These are phyloP conservation scores for Drosophila imparisetae DNA, from an alignment of 2,888 invertebrate species.

Conservation along the genomic window DNA sequence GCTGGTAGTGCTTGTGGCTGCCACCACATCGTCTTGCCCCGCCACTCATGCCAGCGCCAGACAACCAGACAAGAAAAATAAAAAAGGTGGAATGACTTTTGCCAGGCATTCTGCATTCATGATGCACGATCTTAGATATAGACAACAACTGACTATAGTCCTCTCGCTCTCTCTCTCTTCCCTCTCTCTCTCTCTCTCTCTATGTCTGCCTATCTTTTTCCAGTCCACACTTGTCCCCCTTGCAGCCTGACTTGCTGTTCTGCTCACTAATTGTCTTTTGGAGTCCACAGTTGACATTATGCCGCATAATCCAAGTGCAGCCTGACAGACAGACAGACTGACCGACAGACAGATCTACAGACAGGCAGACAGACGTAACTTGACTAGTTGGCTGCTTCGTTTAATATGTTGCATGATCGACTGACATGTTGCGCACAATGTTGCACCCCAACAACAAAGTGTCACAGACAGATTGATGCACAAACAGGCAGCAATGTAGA, in stretches of 20 bases:
- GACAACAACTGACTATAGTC: conserved; percentile 34
- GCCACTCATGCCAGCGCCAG: background rate
- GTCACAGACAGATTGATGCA: conserved; percentile 71
- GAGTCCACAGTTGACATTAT: conserved; percentile 41
- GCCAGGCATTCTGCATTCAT: conserved; percentile 37
- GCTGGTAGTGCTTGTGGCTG: conserved; percentile 18
- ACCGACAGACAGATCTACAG: conserved; percentile 6
- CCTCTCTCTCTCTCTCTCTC: background rate
- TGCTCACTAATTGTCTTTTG: conserved; percentile 56
- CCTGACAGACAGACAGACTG: background rate
- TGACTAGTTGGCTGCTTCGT: conserved; percentile 48
- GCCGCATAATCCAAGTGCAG: conserved; percentile 11
- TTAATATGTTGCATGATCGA: conserved; percentile 63
- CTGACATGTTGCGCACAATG: conserved; percentile 51
- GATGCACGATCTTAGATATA: conserved; percentile 59
- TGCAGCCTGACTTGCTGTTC: conserved; percentile 19
- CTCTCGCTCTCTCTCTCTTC: background rate
- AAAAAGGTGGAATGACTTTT: conserved; percentile 63
- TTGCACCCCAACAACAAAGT: conserved; percentile 61
- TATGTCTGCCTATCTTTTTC: background rate
- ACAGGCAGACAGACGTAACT: conserved; percentile 4
- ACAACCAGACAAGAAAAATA: conserved; percentile 25
- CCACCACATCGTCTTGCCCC: background rate
- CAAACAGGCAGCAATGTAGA: conserved; percentile 28
- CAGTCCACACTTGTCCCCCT: background rate